Percentiles rank a stretch among this genome's conserved stretches.
phyloP scores from a whole-genome alignment of 2,888 invertebrate species.

The Cryptosula pallasiana region DNA sequence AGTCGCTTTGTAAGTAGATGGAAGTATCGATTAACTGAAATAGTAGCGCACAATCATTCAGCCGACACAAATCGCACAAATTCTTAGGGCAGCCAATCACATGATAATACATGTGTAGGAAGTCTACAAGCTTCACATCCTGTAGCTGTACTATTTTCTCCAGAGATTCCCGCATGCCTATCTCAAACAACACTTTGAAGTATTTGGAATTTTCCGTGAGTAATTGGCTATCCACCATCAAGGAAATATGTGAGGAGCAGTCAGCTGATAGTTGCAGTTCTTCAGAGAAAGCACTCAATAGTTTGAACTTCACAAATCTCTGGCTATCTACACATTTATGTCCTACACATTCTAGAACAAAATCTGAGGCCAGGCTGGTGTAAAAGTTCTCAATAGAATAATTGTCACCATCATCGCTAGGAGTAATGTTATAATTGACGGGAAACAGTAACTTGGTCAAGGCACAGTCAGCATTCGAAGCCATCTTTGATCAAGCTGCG shows the following conservation, averaged over 20 bases:
- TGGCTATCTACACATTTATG: too few relatives aligned
- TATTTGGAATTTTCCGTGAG: background rate
- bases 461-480: too few relatives aligned
- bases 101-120: background rate
- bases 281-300: background rate
- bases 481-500: too few relatives aligned
- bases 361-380: too few relatives aligned
- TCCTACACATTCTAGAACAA: too few relatives aligned
- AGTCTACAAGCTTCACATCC: background rate
- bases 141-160: background rate
- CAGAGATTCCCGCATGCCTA: background rate
- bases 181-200: background rate
- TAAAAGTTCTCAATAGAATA: too few relatives aligned
- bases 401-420: too few relatives aligned
- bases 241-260: too few relatives aligned
- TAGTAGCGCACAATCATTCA: background rate
- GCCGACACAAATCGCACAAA: background rate
- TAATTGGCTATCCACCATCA: background rate
- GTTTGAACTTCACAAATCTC: too few relatives aligned
- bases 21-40: background rate
- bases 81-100: background rate
- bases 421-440: too few relatives aligned
- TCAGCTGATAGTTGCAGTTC: background rate
- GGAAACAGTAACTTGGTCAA: too few relatives aligned
- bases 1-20: background rate